Evolutionary conservation across 1,140 invertebrate genomes (phyloP).

Genomic region (Aphis craccivora): DNA sequence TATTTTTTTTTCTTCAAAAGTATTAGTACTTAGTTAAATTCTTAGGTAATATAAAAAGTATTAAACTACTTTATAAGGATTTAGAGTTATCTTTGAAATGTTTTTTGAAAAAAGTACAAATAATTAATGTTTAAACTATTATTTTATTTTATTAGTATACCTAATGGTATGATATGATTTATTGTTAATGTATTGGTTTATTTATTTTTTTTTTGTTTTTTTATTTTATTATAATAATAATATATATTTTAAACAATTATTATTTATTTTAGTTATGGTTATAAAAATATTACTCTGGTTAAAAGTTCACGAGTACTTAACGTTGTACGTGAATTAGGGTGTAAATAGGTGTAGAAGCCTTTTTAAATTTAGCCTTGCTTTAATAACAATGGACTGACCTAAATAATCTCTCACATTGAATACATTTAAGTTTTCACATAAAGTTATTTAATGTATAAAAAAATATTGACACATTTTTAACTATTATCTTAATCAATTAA

Average conservation of each 20-base stretch:
- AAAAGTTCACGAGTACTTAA: conserved; percentile 17
- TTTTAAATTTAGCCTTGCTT: conserved; percentile 37
- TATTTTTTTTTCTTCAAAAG: neutral
- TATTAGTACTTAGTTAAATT: neutral
- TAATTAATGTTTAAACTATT: neutral
- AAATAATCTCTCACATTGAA: neutral
- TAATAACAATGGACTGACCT: conserved; percentile 48
- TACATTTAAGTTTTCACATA: neutral
- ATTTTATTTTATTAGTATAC: neutral
- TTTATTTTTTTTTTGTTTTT: neutral
- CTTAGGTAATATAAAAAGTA: neutral
- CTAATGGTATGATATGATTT: neutral
- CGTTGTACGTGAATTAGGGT: neutral
- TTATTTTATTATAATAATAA: neutral
- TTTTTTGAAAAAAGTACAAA: neutral
- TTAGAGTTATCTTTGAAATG: neutral
- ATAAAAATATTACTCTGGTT: neutral
- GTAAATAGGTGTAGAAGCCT: conserved; percentile 22
- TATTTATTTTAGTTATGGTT: neutral
- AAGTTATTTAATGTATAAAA: neutral
- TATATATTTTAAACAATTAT: neutral
- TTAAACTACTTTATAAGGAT: neutral
- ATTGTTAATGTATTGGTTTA: neutral
- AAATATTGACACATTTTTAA: neutral
- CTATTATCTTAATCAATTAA: neutral